Percentiles rank a stretch among this genome's conserved stretches.
These are phyloP conservation scores for Speoplatyrhinus poulsoni DNA, from an alignment of 2,113 vertebrate genomes.

Conservation along the genomic window DNA sequence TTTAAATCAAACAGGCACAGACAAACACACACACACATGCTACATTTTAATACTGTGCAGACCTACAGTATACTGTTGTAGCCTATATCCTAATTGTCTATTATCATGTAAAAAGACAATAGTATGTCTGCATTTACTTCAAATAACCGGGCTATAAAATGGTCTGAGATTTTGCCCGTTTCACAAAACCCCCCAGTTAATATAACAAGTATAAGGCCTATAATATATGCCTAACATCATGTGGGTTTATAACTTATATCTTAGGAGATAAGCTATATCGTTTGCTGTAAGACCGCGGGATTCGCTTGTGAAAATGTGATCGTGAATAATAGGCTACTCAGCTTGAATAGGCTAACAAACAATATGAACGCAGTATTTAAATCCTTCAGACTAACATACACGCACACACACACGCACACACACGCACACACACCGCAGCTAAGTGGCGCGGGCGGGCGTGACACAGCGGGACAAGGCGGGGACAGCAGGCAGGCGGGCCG, in stretches of 20 bases:
- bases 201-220: no score
- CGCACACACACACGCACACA: not conserved
- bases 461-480: conserved; percentile 57
- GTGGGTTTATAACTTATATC: not conserved
- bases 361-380: not conserved
- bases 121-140: no score
- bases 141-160: no score
- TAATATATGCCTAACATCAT: not conserved
- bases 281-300: not conserved
- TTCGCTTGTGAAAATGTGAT: not conserved
- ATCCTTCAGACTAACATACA: not conserved
- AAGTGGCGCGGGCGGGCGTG: conserved; percentile 49
- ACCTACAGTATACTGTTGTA: no score
- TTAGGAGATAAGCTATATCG: no score
- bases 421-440: not conserved
- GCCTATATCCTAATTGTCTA: no score
- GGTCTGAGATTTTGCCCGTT: no score
- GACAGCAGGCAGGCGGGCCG: conserved; percentile 54
- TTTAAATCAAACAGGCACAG: no score
- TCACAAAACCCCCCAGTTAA: not conserved
- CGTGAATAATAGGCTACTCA: not conserved
- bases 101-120: no score
- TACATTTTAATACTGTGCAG: no score
- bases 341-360: not conserved
- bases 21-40: no score